Percentiles rank a stretch among this genome's conserved stretches.
These are phyloP conservation scores for Spermophilus dauricus DNA, from an alignment of 2,113 vertebrate species.

Conservation along the genomic window DNA sequence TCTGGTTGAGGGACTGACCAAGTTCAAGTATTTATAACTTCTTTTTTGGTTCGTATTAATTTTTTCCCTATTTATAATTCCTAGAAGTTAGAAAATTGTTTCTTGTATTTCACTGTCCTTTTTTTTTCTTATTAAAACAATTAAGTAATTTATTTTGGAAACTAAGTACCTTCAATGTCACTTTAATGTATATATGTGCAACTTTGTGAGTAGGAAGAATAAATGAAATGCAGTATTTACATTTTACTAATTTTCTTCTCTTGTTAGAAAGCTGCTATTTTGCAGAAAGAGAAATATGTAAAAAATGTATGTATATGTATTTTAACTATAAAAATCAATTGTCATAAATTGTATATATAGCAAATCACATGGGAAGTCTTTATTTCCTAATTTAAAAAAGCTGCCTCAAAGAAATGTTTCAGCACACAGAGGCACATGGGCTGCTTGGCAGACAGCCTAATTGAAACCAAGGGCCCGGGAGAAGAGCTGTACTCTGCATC, in stretches of 20 bases:
- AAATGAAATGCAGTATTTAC: slow-evolving; percentile 69
- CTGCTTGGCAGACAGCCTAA: slow-evolving; percentile 85
- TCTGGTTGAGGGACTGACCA: background rate
- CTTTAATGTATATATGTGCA: slow-evolving; percentile 69
- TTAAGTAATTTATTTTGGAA: slow-evolving; percentile 63
- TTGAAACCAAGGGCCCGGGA: slow-evolving; percentile 82
- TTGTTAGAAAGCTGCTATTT: slow-evolving; percentile 77
- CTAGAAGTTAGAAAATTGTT: slow-evolving; percentile 63
- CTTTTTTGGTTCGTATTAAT: background rate
- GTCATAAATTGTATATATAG: slow-evolving; percentile 82
- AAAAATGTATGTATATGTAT: slow-evolving; percentile 76
- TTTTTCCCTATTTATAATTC: slow-evolving; percentile 32
- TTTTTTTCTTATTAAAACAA: slow-evolving; percentile 45
- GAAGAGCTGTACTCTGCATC: slow-evolving; percentile 84
- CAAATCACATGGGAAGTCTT: slow-evolving; percentile 83
- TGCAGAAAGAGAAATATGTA: slow-evolving; percentile 81
- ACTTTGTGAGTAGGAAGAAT: slow-evolving; percentile 57
- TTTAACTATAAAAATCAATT: slow-evolving; percentile 85
- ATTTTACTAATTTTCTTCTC: slow-evolving; percentile 76
- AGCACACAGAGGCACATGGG: slow-evolving; percentile 87
- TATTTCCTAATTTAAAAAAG: slow-evolving; percentile 85
- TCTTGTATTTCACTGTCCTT: background rate
- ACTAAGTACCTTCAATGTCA: slow-evolving; percentile 32
- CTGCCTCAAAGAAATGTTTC: slow-evolving; percentile 86
- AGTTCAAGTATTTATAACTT: background rate